Evolutionary conservation across 2,113 vertebrate species (phyloP).

Genomic region (Sander vitreus): DNA sequence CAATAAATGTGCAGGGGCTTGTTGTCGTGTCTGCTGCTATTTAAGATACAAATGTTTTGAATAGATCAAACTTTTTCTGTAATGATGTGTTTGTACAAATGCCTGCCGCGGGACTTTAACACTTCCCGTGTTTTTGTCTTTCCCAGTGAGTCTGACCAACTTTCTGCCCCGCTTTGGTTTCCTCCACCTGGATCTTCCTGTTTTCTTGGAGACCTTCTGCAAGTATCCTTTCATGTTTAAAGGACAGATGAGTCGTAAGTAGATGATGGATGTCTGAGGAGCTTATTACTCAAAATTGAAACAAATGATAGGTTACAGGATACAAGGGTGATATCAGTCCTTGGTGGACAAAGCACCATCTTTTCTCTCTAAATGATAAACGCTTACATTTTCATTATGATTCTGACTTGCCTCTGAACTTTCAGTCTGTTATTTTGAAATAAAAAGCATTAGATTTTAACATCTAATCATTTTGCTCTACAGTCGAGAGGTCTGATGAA

Average conservation of each 20-base stretch:
- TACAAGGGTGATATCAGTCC: background rate
- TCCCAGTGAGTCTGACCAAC: conserved; percentile 95
- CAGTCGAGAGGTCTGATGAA: background rate
- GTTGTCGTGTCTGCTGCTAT: background rate
- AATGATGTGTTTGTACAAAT: background rate
- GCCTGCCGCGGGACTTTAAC: background rate
- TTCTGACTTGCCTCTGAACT: background rate
- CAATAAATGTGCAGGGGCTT: background rate
- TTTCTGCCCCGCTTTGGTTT: conserved; percentile 94
- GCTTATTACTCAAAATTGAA: background rate
- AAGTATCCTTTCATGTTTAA: conserved; percentile 93
- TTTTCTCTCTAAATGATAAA: background rate
- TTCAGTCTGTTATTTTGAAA: background rate
- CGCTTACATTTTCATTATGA: background rate
- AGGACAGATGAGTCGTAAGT: background rate
- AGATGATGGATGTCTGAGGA: background rate
- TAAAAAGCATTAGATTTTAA: no score
- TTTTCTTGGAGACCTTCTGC: conserved; percentile 96
- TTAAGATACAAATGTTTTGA: background rate
- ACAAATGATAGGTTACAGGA: background rate
- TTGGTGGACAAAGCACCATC: background rate
- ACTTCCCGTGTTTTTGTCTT: background rate
- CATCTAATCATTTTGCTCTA: background rate
- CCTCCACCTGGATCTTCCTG: conserved; percentile 92
- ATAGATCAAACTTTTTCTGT: background rate